Evolutionary conservation across 2,797 vertebrate genomes (phyloP).

Genomic region (Oryzias sinensis): DNA sequence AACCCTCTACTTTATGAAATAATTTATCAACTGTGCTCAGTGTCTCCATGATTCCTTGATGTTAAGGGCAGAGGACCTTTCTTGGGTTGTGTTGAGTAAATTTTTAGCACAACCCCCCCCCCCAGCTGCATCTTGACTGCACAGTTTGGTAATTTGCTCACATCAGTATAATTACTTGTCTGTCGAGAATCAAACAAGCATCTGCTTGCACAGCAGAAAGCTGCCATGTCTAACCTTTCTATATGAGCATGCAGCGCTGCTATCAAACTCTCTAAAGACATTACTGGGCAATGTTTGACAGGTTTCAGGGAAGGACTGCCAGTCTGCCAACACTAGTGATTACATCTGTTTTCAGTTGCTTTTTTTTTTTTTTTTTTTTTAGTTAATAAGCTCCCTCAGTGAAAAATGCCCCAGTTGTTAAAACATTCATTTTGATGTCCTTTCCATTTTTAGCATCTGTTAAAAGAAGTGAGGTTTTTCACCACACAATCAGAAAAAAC

Average conservation of each 20-base stretch:
- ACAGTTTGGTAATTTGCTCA: constrained; percentile 23
- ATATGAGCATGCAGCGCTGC: constrained; percentile 25
- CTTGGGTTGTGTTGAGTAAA: background rate
- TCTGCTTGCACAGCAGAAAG: constrained; percentile 44
- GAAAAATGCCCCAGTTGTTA: constrained; percentile 5
- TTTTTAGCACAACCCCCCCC: constrained; percentile 5
- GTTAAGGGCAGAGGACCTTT: background rate
- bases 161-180: constrained; percentile 35
- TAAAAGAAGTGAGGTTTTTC: background rate
- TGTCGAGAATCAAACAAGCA: constrained; percentile 45
- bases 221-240: constrained; percentile 30
- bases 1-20: too few species aligned
- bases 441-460: constrained; percentile 3
- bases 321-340: constrained; percentile 1
- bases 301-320: constrained; percentile 14
- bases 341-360: constrained; percentile 9
- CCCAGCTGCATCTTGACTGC: background rate
- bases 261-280: constrained; percentile 17
- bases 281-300: constrained; percentile 14
- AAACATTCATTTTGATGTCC: constrained; percentile 6
- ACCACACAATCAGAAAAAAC: background rate
- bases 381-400: constrained; percentile 7
- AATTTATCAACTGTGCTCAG: too few species aligned
- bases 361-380: constrained; percentile 24
- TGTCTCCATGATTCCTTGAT: too few species aligned